Evolutionary conservation across 2,888 invertebrate genomes (phyloP), one percentile per base, ranked within the genome.

Genomic region (Geotrupes spiniger): DNA sequence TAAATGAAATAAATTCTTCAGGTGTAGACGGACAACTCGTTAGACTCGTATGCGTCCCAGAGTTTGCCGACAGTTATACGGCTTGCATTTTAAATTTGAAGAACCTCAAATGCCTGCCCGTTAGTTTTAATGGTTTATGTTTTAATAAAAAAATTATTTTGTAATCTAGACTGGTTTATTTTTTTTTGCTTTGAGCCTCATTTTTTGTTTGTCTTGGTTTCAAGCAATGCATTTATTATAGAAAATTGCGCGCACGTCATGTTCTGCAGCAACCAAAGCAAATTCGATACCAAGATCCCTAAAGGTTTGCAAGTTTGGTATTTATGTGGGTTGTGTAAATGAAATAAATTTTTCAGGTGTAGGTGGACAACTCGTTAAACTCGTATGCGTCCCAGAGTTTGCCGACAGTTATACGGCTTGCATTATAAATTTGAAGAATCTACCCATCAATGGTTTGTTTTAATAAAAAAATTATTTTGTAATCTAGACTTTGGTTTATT

Each of bases 151-250:
- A n/a, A n/a, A n/a, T n/a, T n/a, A n/a, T n/a, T n/a, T n/a, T n/a
- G n/a, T n/a, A n/a, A n/a, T n/a, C n/a, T n/a, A n/a, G n/a, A n/a
- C n/a, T n/a, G n/a, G n/a, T n/a, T n/a, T n/a, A n/a, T n/a, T n/a
- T n/a, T n/a, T n/a, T n/a, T n/a, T n/a, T n/a, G n/a, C n/a, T n/a
- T n/a, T n/a, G n/a, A n/a, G n/a, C n/a, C n/a, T n/a, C n/a, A n/a
- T n/a, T n/a, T n/a, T n/a, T n/a, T n/a, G n/a, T n/a, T n/a, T n/a
- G n/a, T n/a, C n/a, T n/a, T n/a, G n/a, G n/a, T n/a, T n/a, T n/a
- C n/a, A 26, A 79, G 78, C 6, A 96, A 97, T 76, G 96, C 96
- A 0, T 93, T 96, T 63, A 83, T 93, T 43, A 79, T 96, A 43
- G 79, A 81, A 39, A 81, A 87, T 55, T 89, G 87, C 66, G 96